Evolutionary conservation across 2,888 invertebrate species (phyloP).

Genomic region (Hydroisotoma schaefferi): DNA sequence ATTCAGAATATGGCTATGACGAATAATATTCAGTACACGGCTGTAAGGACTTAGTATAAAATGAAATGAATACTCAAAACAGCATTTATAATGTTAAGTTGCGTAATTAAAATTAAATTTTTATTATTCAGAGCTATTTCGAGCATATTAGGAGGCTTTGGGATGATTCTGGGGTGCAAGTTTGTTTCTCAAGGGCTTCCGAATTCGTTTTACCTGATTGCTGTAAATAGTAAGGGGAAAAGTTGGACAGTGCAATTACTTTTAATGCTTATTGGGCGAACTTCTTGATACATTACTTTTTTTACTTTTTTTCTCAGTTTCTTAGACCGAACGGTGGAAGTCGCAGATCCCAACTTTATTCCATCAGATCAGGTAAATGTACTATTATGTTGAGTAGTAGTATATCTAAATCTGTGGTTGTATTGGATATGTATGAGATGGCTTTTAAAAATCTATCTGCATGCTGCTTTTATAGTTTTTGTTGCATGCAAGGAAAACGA

Average conservation of each 20-base stretch:
- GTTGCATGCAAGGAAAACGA: slow-evolving; percentile 59
- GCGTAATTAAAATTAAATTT: not conserved
- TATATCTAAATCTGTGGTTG: too few relatives aligned
- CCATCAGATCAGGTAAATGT: slow-evolving; percentile 62
- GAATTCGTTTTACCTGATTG: slow-evolving; percentile 77
- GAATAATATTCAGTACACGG: slow-evolving; percentile 30
- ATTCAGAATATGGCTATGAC: slow-evolving; percentile 48
- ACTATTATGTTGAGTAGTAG: too few relatives aligned
- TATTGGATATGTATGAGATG: too few relatives aligned
- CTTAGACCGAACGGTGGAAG: slow-evolving; percentile 65
- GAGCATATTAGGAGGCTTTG: slow-evolving; percentile 65
- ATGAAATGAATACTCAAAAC: not conserved
- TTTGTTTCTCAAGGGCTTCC: slow-evolving; percentile 66
- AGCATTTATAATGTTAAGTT: not conserved
- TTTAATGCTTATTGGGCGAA: slow-evolving; percentile 16
- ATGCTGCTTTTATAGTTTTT: slow-evolving; percentile 1
- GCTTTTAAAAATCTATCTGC: too few relatives aligned
- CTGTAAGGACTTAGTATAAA: slow-evolving; percentile 20
- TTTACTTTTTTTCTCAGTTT: slow-evolving; percentile 59
- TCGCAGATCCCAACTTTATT: slow-evolving; percentile 63
- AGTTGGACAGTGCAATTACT: slow-evolving; percentile 3
- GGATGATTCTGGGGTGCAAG: slow-evolving; percentile 67
- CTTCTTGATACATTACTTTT: slow-evolving; percentile 30
- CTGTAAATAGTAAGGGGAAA: slow-evolving; percentile 70
- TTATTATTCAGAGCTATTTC: slow-evolving; percentile 64